These are phyloP conservation scores for Alosa alosa DNA, from an alignment of 2,113 vertebrate species.

Conservation along the genomic window DNA sequence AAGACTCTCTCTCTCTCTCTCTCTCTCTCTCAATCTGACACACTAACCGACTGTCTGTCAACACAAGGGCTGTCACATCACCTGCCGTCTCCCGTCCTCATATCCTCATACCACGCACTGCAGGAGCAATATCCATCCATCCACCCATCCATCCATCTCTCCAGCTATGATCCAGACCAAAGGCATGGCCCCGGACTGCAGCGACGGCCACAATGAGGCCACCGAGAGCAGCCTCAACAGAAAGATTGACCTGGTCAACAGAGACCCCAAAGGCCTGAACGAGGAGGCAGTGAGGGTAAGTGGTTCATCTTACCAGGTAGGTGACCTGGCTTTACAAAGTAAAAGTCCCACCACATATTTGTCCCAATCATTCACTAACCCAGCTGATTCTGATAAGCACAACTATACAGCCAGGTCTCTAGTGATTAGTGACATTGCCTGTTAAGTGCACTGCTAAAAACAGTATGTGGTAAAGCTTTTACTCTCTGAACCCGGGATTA, in stretches of 20 bases:
- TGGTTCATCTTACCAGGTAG: no score
- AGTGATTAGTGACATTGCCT: no score
- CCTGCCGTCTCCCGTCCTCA: no score
- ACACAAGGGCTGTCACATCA: neutral
- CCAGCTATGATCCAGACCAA: neutral
- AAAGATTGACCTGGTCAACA: slow-evolving; percentile 91
- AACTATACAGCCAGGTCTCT: no score
- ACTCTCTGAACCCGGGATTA: neutral
- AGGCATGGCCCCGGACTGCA: neutral
- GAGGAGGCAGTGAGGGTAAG: slow-evolving; percentile 90
- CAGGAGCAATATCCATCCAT: neutral
- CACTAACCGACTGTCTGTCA: neutral
- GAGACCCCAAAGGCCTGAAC: slow-evolving; percentile 89
- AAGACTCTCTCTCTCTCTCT: slow-evolving; percentile 39
- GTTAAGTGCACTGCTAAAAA: neutral
- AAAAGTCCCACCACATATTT: neutral
- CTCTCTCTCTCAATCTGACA: slow-evolving; percentile 35
- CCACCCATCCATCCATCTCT: neutral
- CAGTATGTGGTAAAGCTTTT: neutral
- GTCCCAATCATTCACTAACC: neutral
- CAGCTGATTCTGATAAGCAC: no score
- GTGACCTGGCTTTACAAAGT: no score
- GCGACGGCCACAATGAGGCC: neutral
- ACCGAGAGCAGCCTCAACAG: slow-evolving; percentile 75
- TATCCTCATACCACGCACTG: no score